phyloP scores from a whole-genome alignment of 2,797 vertebrate genomes.

The Harpagifer antarcticus region DNA sequence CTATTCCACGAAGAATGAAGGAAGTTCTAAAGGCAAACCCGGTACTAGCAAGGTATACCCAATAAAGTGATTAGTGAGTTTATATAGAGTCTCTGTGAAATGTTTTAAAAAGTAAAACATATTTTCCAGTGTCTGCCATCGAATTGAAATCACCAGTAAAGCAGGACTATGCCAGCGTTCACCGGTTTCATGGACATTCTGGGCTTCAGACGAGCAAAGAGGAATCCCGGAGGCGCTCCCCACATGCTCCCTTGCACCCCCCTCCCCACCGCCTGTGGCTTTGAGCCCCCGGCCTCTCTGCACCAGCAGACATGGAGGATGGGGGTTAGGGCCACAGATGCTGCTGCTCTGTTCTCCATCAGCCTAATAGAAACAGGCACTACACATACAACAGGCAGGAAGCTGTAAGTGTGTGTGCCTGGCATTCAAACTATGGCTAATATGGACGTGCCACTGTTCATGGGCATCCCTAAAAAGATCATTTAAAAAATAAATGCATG shows the following conservation, averaged over 20 bases:
- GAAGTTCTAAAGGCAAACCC: too few species aligned
- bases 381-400: conserved; percentile 72
- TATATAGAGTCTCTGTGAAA: conserved; percentile 25
- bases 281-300: conserved; percentile 66
- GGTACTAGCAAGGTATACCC: too few species aligned
- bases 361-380: conserved; percentile 72
- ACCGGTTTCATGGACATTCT: conserved; percentile 56
- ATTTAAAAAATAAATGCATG: conserved; percentile 42
- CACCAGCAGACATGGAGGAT: conserved; percentile 55
- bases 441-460: conserved; percentile 24
- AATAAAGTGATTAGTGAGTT: not conserved
- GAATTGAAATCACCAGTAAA: conserved; percentile 49
- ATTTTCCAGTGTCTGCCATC: conserved; percentile 65
- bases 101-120: conserved; percentile 24
- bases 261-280: conserved; percentile 60
- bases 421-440: conserved; percentile 59
- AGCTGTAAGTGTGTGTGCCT: conserved; percentile 53
- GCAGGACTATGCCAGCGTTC: conserved; percentile 41
- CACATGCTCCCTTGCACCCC: conserved; percentile 34
- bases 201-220: conserved; percentile 45
- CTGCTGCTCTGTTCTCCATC: conserved; percentile 66
- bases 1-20: too few species aligned
- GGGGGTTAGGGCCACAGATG: conserved; percentile 63
- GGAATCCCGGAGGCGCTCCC: conserved; percentile 57
- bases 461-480: conserved; percentile 37